Percentiles rank a stretch among this genome's conserved stretches.
These are phyloP conservation scores for Druceiella hillmani DNA, from an alignment of 2,888 invertebrate species.

Conservation along the genomic window DNA sequence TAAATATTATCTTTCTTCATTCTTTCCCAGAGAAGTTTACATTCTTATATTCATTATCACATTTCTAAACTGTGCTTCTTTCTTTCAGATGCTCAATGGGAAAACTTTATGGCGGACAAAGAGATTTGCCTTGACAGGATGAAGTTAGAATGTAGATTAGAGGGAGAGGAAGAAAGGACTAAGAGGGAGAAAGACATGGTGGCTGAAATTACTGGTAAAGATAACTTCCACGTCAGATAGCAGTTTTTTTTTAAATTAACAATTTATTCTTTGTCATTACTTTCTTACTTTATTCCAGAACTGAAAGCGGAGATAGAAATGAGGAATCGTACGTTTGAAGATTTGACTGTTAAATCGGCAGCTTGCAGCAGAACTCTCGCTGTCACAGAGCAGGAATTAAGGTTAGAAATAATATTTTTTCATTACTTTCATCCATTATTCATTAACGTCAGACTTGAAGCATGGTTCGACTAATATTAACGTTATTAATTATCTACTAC, in stretches of 20 bases:
- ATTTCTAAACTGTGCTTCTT: background rate
- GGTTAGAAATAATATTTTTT: conserved; percentile 29
- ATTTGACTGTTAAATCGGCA: conserved; percentile 34
- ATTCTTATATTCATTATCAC: background rate
- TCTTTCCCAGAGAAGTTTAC: background rate
- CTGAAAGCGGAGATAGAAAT: conserved; percentile 37
- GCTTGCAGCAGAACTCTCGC: conserved; percentile 41
- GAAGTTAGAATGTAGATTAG: conserved; percentile 55
- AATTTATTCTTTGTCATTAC: too few relatives aligned
- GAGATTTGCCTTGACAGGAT: conserved; percentile 54
- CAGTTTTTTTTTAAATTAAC: too few relatives aligned
- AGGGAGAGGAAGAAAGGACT: conserved; percentile 45
- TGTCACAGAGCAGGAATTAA: conserved; percentile 44
- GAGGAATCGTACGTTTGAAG: conserved; percentile 35
- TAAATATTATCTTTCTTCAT: background rate
- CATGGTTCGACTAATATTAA: too few relatives aligned
- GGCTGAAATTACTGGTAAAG: conserved; percentile 42
- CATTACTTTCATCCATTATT: conserved; percentile 7
- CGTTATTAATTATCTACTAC: too few relatives aligned
- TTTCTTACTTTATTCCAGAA: conserved; percentile 35
- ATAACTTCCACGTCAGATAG: too few relatives aligned
- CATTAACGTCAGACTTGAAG: too few relatives aligned
- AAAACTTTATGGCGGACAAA: conserved; percentile 57
- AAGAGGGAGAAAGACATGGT: conserved; percentile 44
- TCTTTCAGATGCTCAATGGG: conserved; percentile 58